phyloP scores from a whole-genome alignment of 2,888 invertebrate genomes.

The Thymelicus lineola region DNA sequence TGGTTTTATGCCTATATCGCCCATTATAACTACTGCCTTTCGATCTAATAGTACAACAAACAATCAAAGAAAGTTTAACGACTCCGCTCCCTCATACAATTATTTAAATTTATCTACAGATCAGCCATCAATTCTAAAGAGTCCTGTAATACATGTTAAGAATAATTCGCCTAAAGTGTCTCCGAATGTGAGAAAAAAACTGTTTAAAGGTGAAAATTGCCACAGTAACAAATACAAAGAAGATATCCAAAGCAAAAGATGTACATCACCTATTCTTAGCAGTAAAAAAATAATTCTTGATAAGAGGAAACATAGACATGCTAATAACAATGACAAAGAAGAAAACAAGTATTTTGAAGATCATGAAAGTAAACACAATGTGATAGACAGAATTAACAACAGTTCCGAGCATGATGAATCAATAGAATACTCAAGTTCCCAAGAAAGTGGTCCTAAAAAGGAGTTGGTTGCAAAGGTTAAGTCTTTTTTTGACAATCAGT shows the following conservation, averaged over 20 bases:
- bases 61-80: slow-evolving; percentile 43
- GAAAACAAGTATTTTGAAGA: neutral
- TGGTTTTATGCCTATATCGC: slow-evolving; percentile 45
- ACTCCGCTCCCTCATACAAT: slow-evolving; percentile 51
- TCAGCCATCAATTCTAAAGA: slow-evolving; percentile 46
- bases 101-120: slow-evolving; percentile 33
- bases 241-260: slow-evolving; percentile 19
- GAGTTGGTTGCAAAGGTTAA: slow-evolving; percentile 61
- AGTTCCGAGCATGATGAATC: neutral
- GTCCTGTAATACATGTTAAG: slow-evolving; percentile 63
- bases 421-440: slow-evolving; percentile 19
- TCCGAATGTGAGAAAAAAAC: slow-evolving; percentile 58
- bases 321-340: slow-evolving; percentile 2
- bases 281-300: neutral
- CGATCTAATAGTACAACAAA: slow-evolving; percentile 28
- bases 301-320: slow-evolving; percentile 11
- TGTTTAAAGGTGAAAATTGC: slow-evolving; percentile 47
- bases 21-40: slow-evolving; percentile 49
- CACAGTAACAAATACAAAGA: slow-evolving; percentile 4
- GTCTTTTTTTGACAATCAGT: slow-evolving; percentile 67
- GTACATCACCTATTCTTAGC: slow-evolving; percentile 37
- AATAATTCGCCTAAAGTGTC: slow-evolving; percentile 49
- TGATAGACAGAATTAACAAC: neutral
- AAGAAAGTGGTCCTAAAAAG: slow-evolving; percentile 9
- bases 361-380: neutral